Conservation (phyloP, 1,140 invertebrate species). For the Drosophila navojoa region DNA sequence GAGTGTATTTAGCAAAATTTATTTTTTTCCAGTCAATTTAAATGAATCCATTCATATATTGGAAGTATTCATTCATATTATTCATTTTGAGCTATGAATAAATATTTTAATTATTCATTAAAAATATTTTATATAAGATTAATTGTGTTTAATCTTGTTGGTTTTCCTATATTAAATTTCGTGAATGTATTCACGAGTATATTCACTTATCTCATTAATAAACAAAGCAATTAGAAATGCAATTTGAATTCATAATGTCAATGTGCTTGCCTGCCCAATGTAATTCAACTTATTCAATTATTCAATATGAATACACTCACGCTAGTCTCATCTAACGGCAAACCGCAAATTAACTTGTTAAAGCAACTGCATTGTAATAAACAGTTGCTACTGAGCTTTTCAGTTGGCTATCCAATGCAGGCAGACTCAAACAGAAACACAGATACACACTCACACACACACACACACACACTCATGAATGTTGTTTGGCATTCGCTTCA, state of each 20-base stretch:
- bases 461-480: constrained; percentile 1
- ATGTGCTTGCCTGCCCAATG: no score
- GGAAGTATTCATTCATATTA: not conserved
- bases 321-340: not conserved
- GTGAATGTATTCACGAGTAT: not conserved
- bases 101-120: no score
- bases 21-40: no score
- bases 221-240: no score
- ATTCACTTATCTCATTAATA: not conserved
- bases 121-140: no score
- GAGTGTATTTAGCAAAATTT: not conserved
- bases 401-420: not conserved
- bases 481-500: constrained; percentile 14
- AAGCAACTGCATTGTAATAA: constrained; percentile 15
- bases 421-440: not conserved
- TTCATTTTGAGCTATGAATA: no score
- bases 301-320: not conserved
- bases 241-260: no score
- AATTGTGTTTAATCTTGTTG: no score
- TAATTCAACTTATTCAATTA: not conserved
- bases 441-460: not conserved
- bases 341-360: constrained; percentile 1
- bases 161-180: not conserved
- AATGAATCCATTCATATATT: not conserved
- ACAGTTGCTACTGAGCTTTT: constrained; percentile 1